Percentiles rank a stretch among this genome's conserved stretches.
Conservation (phyloP, 2,888 invertebrate species). For the Bombylius major region DNA sequence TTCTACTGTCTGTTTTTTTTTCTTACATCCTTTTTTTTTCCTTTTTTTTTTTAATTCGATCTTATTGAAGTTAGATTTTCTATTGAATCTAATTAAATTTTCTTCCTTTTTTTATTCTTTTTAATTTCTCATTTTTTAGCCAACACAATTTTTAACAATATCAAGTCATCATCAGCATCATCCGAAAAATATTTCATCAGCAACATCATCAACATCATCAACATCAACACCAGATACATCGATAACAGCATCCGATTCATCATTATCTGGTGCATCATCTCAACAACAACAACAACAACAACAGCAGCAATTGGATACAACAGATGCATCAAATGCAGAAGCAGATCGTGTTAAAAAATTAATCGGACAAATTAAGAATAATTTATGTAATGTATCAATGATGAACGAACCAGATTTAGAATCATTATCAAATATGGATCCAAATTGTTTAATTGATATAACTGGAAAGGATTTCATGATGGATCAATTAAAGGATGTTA, state of each 20-base stretch:
- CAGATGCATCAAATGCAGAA: conserved; percentile 25
- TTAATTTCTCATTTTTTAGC: conserved; percentile 18
- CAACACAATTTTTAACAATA: conserved; percentile 36
- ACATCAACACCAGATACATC: conserved; percentile 25
- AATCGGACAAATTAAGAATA: conserved; percentile 65
- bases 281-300: neutral
- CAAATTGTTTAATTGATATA: conserved; percentile 73
- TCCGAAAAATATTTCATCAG: too few species aligned
- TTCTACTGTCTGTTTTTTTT: too few species aligned
- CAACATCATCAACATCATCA: too few species aligned
- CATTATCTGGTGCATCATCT: neutral
- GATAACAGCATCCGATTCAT: neutral
- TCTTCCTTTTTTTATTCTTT: too few species aligned
- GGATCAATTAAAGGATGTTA: conserved; percentile 57
- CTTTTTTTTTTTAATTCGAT: too few species aligned
- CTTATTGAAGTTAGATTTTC: too few species aligned
- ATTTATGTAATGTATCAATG: conserved; percentile 72
- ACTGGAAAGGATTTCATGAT: conserved; percentile 56
- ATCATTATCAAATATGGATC: conserved; percentile 78
- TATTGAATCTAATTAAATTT: neutral
- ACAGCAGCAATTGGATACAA: conserved; percentile 20
- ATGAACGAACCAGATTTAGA: conserved; percentile 75
- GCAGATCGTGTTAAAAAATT: conserved; percentile 52
- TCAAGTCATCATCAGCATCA: conserved; percentile 32
- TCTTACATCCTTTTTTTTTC: too few species aligned